Evolutionary conservation across 2,888 invertebrate species (phyloP).

Genomic region (Stenurella melanura): DNA sequence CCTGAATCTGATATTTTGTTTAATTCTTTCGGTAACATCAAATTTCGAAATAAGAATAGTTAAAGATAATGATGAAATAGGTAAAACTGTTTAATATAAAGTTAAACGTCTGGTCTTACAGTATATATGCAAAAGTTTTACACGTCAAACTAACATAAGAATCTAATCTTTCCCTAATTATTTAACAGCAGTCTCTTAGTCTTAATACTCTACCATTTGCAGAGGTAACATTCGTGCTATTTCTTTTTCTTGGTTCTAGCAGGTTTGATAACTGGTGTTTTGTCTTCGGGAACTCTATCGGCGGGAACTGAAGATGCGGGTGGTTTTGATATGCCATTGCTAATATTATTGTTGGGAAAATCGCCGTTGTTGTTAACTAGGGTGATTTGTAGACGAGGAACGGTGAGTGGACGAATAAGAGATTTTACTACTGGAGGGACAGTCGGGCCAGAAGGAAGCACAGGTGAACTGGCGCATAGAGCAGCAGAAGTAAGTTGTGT

Average conservation of each 20-base stretch:
- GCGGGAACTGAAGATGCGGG: slow-evolving; percentile 32
- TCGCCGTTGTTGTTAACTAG: slow-evolving; percentile 70
- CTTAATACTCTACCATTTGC: slow-evolving; percentile 60
- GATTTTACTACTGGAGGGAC: slow-evolving; percentile 77
- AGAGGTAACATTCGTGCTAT: slow-evolving; percentile 68
- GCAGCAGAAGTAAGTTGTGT: slow-evolving; percentile 78
- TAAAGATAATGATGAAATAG: neutral
- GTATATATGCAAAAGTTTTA: slow-evolving; percentile 21
- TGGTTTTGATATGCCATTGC: slow-evolving; percentile 47
- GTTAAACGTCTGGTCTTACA: slow-evolving; percentile 25
- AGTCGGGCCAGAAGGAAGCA: slow-evolving; percentile 74
- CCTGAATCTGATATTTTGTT: too few species aligned
- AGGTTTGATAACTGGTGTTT: slow-evolving; percentile 67
- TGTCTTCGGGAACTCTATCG: slow-evolving; percentile 32
- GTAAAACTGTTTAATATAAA: neutral
- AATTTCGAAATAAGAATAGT: neutral
- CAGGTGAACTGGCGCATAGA: slow-evolving; percentile 78
- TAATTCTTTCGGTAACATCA: neutral
- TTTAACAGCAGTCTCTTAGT: slow-evolving; percentile 39
- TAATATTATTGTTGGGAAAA: slow-evolving; percentile 50
- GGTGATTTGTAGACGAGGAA: slow-evolving; percentile 76
- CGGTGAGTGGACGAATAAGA: slow-evolving; percentile 76
- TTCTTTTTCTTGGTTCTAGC: slow-evolving; percentile 74
- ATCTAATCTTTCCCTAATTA: slow-evolving; percentile 22
- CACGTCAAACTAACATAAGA: slow-evolving; percentile 27